phyloP scores from a whole-genome alignment of 30 jellyfish, hydroid and myxozoan species.

The Nemopilema nomurai region DNA sequence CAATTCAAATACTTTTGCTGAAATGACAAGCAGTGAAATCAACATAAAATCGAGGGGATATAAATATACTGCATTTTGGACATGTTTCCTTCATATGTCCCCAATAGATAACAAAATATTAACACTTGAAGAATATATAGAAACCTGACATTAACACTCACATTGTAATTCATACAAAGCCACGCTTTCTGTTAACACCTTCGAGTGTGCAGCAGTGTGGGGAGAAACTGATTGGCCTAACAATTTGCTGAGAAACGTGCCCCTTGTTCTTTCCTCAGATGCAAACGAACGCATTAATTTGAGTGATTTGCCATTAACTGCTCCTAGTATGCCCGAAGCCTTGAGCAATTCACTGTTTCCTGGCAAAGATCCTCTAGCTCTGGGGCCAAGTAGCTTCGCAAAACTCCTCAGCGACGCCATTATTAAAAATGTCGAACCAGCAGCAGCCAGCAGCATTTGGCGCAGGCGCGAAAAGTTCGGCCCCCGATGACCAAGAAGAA shows the following conservation, averaged over 20 bases:
- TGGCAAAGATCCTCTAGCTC: background rate
- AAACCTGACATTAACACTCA: slow-evolving; percentile 14
- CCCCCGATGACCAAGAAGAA: no score
- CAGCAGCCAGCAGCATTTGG: no score
- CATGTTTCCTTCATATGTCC: no score
- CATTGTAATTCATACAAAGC: slow-evolving; percentile 79
- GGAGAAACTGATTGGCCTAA: slow-evolving; percentile 73
- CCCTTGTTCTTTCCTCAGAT: slow-evolving; percentile 33
- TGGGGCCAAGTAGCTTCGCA: background rate
- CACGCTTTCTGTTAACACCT: slow-evolving; percentile 67
- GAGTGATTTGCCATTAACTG: background rate
- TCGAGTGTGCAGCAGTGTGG: slow-evolving; percentile 86
- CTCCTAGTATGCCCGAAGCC: background rate
- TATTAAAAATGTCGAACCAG: background rate
- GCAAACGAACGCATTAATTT: slow-evolving; percentile 20
- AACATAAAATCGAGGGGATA: no score
- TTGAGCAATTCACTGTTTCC: background rate
- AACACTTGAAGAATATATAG: no score
- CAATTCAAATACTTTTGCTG: no score
- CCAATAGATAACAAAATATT: no score
- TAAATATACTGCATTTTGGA: no score
- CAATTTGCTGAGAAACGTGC: slow-evolving; percentile 42
- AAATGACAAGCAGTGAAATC: no score
- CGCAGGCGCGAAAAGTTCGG: background rate
- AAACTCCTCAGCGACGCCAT: background rate